phyloP scores from a whole-genome alignment of 2,797 vertebrate genomes.

The Rhynchonycteris naso region DNA sequence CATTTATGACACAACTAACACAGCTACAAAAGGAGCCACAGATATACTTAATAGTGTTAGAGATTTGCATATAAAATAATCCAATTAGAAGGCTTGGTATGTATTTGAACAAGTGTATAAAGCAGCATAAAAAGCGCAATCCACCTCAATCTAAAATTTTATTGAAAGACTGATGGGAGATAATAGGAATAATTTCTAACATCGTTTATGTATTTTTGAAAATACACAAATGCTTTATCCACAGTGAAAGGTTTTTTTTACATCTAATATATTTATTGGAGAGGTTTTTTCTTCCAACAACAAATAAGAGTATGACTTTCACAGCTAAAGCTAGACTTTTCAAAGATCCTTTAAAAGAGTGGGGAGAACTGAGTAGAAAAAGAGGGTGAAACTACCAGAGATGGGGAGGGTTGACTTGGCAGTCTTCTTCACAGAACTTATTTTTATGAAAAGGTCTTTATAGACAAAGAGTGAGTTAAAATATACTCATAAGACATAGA shows the following conservation, averaged over 20 bases:
- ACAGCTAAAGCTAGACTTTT: constrained; percentile 30
- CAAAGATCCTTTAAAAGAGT: constrained; percentile 22
- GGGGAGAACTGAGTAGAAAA: neutral
- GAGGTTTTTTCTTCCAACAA: neutral
- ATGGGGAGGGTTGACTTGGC: neutral
- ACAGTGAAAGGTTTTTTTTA: constrained; percentile 48
- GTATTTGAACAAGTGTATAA: constrained; percentile 56
- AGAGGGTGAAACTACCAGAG: neutral
- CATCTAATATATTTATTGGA: constrained; percentile 52
- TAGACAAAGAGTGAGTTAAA: neutral
- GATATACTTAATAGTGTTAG: constrained; percentile 73
- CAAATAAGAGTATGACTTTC: constrained; percentile 26
- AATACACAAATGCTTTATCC: constrained; percentile 46
- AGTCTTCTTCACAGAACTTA: neutral
- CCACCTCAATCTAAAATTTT: constrained; percentile 59
- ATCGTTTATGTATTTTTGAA: constrained; percentile 32
- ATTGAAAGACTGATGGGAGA: constrained; percentile 70
- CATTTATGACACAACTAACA: constrained; percentile 73
- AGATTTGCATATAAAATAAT: constrained; percentile 78
- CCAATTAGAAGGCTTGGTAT: constrained; percentile 71
- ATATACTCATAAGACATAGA: neutral
- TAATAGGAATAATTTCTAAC: constrained; percentile 59
- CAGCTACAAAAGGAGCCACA: constrained; percentile 71
- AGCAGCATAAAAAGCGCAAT: constrained; percentile 65
- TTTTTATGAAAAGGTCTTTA: neutral